phyloP scores from a whole-genome alignment of 2,113 vertebrate species.

The Theristicus caerulescens region DNA sequence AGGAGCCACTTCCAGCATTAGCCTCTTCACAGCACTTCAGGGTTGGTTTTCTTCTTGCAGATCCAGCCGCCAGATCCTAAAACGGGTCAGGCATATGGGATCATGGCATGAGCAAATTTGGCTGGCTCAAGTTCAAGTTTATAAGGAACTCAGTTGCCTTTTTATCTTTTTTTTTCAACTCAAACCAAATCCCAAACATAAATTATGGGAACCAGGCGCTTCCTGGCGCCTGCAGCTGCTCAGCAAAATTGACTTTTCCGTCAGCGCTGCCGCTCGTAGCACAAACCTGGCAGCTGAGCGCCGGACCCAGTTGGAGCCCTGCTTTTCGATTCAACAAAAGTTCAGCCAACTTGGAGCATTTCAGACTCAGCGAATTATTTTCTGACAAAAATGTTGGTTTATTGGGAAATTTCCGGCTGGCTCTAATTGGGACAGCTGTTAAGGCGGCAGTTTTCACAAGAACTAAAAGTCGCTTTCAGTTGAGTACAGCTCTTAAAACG shows the following conservation, averaged over 20 bases:
- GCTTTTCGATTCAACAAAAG: slow-evolving; percentile 5
- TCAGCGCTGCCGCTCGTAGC: neutral
- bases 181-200: neutral
- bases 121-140: neutral
- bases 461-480: slow-evolving; percentile 7
- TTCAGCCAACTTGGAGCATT: slow-evolving; percentile 47
- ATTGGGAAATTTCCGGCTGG: slow-evolving; percentile 54
- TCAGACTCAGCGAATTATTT: slow-evolving; percentile 54
- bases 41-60: neutral
- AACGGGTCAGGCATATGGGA: slow-evolving; percentile 47
- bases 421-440: slow-evolving; percentile 63
- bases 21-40: neutral
- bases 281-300: slow-evolving; percentile 34
- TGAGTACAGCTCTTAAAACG: slow-evolving; percentile 36
- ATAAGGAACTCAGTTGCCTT: neutral
- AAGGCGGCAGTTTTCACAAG: slow-evolving; percentile 25
- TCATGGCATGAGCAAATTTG: neutral
- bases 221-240: slow-evolving; percentile 57
- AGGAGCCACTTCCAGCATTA: neutral
- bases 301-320: neutral
- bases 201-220: neutral
- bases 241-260: slow-evolving; percentile 14
- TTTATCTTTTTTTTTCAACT: neutral
- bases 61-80: neutral
- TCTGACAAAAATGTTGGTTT: slow-evolving; percentile 10